Percentiles rank a stretch among this genome's conserved stretches.
phyloP scores from a whole-genome alignment of 2,113 vertebrate species.

The Astatotilapia flaviijosephi region DNA sequence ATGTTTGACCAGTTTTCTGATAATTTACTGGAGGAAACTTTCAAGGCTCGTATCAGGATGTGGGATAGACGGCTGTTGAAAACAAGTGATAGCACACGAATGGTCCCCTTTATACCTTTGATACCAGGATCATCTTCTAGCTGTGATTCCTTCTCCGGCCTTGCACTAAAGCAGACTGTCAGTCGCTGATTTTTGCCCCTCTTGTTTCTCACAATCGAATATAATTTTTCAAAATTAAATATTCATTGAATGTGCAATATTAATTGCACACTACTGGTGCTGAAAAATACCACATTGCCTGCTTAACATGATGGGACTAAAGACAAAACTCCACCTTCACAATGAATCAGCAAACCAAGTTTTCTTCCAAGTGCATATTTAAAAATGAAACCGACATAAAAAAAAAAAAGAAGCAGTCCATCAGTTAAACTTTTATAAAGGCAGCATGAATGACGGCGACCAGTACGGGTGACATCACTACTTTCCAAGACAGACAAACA shows the following conservation, averaged over 20 bases:
- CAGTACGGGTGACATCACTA: background rate
- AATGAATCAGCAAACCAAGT: background rate
- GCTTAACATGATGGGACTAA: background rate
- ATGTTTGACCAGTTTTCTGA: background rate
- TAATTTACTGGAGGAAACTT: background rate
- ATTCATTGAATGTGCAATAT: background rate
- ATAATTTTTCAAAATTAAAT: background rate
- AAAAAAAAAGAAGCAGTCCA: background rate
- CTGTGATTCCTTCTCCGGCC: background rate
- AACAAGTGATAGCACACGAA: background rate
- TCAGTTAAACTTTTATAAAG: background rate
- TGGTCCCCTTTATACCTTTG: background rate
- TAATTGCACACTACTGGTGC: background rate
- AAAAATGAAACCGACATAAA: background rate
- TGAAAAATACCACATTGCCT: background rate
- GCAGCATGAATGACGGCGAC: background rate
- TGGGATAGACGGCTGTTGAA: background rate
- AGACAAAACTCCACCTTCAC: background rate
- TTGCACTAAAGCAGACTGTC: background rate
- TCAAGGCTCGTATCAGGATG: background rate
- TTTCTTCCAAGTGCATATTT: background rate
- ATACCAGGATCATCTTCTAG: background rate
- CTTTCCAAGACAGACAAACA: conserved; percentile 44
- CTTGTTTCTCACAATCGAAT: background rate
- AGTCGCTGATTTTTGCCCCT: background rate